These are phyloP conservation scores for Paramormyrops hopkinsi DNA, from an alignment of 2,797 vertebrate genomes.

Conservation along the genomic window DNA sequence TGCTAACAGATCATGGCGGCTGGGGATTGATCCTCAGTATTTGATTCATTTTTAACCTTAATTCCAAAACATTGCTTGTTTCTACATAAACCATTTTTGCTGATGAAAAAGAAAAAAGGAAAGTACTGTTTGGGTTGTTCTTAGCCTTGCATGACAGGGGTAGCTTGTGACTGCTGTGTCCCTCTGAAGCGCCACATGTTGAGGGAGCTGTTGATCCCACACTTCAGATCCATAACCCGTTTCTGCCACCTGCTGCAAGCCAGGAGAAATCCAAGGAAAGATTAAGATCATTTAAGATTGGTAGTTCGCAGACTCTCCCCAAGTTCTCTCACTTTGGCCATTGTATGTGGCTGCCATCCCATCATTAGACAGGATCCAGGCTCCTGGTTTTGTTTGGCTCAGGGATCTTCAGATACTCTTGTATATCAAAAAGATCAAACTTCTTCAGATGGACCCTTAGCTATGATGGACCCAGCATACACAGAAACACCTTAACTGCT, in stretches of 20 bases:
- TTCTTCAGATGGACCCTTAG: background rate
- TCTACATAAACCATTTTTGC: conserved; percentile 69
- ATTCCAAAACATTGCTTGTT: conserved; percentile 64
- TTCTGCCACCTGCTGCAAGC: background rate
- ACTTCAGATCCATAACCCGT: background rate
- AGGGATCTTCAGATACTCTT: background rate
- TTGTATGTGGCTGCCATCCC: background rate
- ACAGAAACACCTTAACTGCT: background rate
- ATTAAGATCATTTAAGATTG: background rate
- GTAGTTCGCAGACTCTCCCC: background rate
- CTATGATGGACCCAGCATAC: background rate
- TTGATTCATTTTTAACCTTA: conserved; percentile 49
- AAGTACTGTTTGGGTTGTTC: conserved; percentile 26
- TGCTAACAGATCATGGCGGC: conserved; percentile 54
- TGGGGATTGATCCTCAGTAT: background rate
- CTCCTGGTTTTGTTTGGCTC: background rate
- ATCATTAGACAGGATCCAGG: background rate
- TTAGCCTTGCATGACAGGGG: background rate
- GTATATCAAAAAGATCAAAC: background rate
- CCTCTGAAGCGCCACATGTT: background rate
- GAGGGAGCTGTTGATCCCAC: background rate
- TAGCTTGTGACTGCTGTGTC: background rate
- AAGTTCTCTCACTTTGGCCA: background rate
- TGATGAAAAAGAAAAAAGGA: conserved; percentile 49
- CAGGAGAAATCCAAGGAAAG: background rate